A percentile compares a stretch with the other conserved stretches of the same genome.
These are phyloP conservation scores for Falco naumanni DNA, from an alignment of 2,797 vertebrate genomes.

Conservation along the genomic window DNA sequence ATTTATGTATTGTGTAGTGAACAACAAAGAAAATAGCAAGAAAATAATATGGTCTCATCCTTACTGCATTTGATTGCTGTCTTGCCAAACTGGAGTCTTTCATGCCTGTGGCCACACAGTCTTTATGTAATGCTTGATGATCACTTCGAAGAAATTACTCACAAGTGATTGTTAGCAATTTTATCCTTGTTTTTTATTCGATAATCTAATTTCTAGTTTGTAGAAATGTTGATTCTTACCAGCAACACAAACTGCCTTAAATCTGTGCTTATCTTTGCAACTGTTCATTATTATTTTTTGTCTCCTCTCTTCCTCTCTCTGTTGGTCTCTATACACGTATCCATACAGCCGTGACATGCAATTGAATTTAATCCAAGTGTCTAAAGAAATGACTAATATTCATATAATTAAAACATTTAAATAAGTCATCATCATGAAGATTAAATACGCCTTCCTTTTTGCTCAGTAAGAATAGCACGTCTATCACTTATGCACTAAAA, in stretches of 20 bases:
- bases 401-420: not conserved
- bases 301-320: not conserved
- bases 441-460: not conserved
- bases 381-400: not conserved
- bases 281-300: not conserved
- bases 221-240: not conserved
- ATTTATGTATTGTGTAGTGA: not conserved
- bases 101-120: not conserved
- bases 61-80: not conserved
- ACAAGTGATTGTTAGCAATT: not conserved
- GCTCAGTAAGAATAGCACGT: not conserved
- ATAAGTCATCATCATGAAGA: not conserved
- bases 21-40: not conserved
- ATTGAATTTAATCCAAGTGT: not conserved
- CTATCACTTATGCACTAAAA: not conserved
- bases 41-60: not conserved
- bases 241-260: not conserved
- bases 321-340: not conserved
- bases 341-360: accelerated
- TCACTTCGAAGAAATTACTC: not conserved
- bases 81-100: not conserved
- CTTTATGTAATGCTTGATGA: not conserved
- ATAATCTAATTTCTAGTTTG: not conserved
- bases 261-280: not conserved
- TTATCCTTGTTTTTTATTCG: not conserved